Base-by-base conservation (phyloP, 2,797 vertebrate genomes). In the Pantherophis vulpinus region DNA sequence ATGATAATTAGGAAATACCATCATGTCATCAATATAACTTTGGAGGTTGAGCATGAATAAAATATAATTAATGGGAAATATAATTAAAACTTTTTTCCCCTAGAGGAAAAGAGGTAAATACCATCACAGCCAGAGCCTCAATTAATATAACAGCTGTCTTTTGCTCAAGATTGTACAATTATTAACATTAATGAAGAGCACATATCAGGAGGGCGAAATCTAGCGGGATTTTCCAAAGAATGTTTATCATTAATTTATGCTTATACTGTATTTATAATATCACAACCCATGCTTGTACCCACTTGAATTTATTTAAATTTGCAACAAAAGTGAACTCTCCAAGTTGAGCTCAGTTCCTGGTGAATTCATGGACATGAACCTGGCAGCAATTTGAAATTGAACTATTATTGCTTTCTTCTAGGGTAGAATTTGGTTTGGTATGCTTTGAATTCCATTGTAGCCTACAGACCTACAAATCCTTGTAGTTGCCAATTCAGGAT, bases 21-120 rank as follows among this genome's bases (percentile, higher is more conserved):
- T 94, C 91, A 92, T 96, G 93, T 97, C 5, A 93, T 96, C 96
- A 93, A 93, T 93, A 95, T 94, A 88, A 92, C 93, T 95, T 96
- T 95, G 42, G 56, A 94, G 89, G 51, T 91, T 92, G 87, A 79
- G 55, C 87, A 88, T 91, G 91, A 91, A 93, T 95, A 94, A 93
- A 94, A 96, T 86, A 2, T 96, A 96, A 97, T 97, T 97, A 97
- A 96, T 93, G 88, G 88, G 93, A 95, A 88, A 93, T 83, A 95
- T 97, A 97, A 97, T 97, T 97, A 97, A 96, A 95, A 91, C 93
- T 95, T 96, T 96, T 59, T 96, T 97, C 91, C 95, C 95, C 92
- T 89, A 90, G 90, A 96, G 94, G 95, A 2, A 37, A 94, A 95
- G 95, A 96, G 93, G 91, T 96, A 96, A 97, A 96, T 94, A 96